Evolutionary conservation across 2,113 vertebrate genomes (phyloP).

Genomic region (Sterna hirundo): DNA sequence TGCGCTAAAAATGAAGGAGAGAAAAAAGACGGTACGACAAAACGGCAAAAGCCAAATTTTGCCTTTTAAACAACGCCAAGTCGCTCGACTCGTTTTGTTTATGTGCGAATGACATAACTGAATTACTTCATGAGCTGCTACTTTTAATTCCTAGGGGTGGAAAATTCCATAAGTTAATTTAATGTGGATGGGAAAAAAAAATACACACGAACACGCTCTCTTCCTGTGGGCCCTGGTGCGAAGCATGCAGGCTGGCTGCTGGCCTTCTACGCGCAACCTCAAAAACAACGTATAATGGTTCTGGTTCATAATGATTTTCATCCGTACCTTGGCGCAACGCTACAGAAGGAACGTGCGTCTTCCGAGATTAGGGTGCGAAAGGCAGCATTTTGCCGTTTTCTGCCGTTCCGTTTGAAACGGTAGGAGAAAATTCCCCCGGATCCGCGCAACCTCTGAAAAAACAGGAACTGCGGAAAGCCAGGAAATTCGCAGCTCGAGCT

Average conservation of each 20-base stretch:
- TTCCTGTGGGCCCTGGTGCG: constrained; percentile 53
- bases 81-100: constrained; percentile 51
- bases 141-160: constrained; percentile 69
- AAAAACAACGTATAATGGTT: not conserved
- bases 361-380: not conserved
- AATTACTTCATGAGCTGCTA: constrained; percentile 73
- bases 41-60: not conserved
- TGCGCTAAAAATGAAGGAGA: not conserved
- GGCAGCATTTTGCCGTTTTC: not conserved
- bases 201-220: not conserved
- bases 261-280: not conserved
- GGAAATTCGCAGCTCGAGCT: not conserved
- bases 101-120: constrained; percentile 61
- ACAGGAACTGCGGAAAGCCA: not conserved
- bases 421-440: not conserved
- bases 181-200: constrained; percentile 61
- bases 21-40: not conserved
- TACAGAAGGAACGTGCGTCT: fast-evolving
- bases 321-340: not conserved
- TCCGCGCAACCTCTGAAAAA: not conserved
- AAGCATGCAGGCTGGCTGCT: not conserved
- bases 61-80: constrained; percentile 59
- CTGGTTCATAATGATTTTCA: not conserved
- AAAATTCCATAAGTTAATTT: constrained; percentile 75
- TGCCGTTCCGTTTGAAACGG: fast-evolving